These are phyloP conservation scores for Aspidoscelis tigris DNA, from an alignment of 2,113 vertebrate genomes.

Conservation along the genomic window DNA sequence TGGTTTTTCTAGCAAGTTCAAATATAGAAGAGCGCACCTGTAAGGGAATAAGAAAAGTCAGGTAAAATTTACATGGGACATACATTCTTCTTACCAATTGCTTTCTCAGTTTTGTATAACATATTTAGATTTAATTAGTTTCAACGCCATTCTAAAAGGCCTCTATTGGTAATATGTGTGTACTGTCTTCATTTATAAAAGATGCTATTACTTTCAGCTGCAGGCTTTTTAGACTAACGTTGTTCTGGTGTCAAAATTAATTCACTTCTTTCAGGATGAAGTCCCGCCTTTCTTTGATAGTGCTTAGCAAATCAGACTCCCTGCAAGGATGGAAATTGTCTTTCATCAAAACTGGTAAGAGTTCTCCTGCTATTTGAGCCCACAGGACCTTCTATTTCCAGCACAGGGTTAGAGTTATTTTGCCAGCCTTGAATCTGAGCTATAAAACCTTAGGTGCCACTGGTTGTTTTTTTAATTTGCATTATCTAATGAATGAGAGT, in stretches of 20 bases:
- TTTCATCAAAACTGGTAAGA: not conserved
- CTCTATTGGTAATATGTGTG: not conserved
- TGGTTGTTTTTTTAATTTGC: not conserved
- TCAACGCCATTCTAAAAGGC: not conserved
- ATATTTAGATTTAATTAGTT: not conserved
- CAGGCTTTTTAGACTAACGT: not conserved
- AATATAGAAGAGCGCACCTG: conserved; percentile 83
- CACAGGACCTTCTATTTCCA: not conserved
- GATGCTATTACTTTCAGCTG: conserved; percentile 22
- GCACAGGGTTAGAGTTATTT: not conserved
- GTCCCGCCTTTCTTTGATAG: not conserved
- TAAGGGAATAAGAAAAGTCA: conserved; percentile 40
- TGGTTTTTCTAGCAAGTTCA: conserved; percentile 78
- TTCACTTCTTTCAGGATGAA: conserved; percentile 36
- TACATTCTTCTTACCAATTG: conserved; percentile 5
- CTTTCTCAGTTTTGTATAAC: not conserved
- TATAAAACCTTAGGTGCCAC: not conserved
- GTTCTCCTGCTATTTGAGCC: not conserved
- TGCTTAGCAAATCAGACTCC: not conserved
- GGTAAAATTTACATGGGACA: not conserved
- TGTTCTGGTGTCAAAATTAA: conserved; percentile 12
- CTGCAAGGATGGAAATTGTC: not conserved
- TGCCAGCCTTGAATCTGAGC: not conserved
- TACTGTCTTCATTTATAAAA: conserved; percentile 9
- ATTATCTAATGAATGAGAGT: not conserved